These are phyloP conservation scores for Scopus umbretta DNA, from an alignment of 2,113 vertebrate genomes.

Conservation along the genomic window DNA sequence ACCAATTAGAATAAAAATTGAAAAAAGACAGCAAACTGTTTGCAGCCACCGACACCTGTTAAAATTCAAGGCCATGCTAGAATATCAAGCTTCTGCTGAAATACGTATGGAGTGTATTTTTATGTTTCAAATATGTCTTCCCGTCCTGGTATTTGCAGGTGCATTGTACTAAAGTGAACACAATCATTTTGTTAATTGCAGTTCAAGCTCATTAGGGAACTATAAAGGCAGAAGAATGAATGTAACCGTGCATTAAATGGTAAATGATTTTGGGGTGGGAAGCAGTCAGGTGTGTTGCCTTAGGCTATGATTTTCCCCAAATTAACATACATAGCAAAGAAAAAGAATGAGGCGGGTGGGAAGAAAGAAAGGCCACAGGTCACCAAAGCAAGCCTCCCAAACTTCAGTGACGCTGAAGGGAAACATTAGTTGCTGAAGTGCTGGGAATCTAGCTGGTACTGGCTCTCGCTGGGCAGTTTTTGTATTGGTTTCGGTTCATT, in stretches of 20 bases:
- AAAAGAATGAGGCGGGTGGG: constrained; percentile 37
- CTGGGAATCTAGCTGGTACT: not conserved
- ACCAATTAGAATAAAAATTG: not conserved
- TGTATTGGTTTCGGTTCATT: not conserved
- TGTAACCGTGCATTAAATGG: constrained; percentile 65
- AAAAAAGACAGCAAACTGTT: not conserved
- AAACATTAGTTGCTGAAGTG: not conserved
- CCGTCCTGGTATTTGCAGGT: constrained; percentile 63
- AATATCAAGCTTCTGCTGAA: constrained; percentile 34
- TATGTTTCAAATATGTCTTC: constrained; percentile 27
- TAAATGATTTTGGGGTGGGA: constrained; percentile 66
- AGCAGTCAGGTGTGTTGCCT: constrained; percentile 58
- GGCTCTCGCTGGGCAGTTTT: not conserved
- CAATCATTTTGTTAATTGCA: constrained; percentile 69
- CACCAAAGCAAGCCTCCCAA: constrained; percentile 22
- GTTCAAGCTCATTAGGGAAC: constrained; percentile 69
- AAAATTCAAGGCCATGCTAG: constrained; percentile 9
- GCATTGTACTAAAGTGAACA: constrained; percentile 58
- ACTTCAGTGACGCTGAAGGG: not conserved
- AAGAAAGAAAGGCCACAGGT: constrained; percentile 60
- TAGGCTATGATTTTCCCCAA: constrained; percentile 60
- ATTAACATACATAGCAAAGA: constrained; percentile 62
- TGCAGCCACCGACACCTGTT: not conserved
- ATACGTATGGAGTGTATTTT: not conserved
- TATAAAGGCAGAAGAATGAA: constrained; percentile 68